Base-by-base conservation (phyloP, 92 coral and sea anemone species). In the Epizoanthus illoricatus region DNA sequence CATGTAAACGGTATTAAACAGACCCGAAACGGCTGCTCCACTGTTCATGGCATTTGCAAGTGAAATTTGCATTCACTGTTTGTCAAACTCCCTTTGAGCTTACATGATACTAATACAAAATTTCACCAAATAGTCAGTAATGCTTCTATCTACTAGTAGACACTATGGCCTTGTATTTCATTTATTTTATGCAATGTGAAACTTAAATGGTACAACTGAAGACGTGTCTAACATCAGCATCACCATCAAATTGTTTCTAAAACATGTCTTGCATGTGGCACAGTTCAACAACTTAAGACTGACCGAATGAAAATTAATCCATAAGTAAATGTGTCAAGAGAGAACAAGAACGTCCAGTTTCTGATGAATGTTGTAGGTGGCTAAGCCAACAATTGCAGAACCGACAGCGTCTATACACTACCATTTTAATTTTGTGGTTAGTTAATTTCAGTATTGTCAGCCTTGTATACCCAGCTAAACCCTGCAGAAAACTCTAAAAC, bases 31-130 rank as follows among this genome's bases (percentile, higher is more conserved):
- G 18, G 56, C 56, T 58, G 69, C 71, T 41, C 56, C 13, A 62
- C 81, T 41, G 69, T 28, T 42, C 17, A 76, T 42, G 2, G 28
- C 62, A 76, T 78, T 62, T 78, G 82, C 61, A 78, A 62, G 82
- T 62, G 70, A 64, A 78, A 78, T 43, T 62, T 78, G n/a, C 41
- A 61, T 64, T 78, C 11, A 63, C 70, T 41, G 71, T 78, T 78
- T 63, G 40, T 17, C 40, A 45, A 62, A 43, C 33, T 78, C 71
- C 63, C 59, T 78, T 62, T 20, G 47, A 39, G 70, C 69, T 15
- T 59, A 75, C 56, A 55, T 55, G 81, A 75, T 57, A 33, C 58
- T 75, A 75, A 42, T 78, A 78, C 70, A 61, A 54, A 18, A 5
- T 78, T 78, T 49, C 60, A 78, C 61, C 5, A 63, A 76, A 63